phyloP scores from a whole-genome alignment of 2,888 invertebrate genomes.

The Tridacna crocea region DNA sequence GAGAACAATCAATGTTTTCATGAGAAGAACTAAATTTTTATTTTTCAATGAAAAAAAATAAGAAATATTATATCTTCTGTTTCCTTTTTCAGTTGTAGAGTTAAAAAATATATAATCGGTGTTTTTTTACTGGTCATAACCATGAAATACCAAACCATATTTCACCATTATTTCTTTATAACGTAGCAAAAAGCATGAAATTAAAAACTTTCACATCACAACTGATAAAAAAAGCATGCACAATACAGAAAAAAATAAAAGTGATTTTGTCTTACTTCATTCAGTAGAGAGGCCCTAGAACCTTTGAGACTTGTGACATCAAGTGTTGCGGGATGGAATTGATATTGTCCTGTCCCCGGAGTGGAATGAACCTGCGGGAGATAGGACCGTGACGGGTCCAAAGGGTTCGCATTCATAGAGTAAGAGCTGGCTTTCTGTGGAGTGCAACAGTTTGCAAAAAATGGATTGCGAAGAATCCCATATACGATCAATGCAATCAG shows the following conservation, averaged over 20 bases:
- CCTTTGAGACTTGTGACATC: slow-evolving; percentile 75
- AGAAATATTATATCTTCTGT: too few species aligned
- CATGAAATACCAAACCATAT: too few species aligned
- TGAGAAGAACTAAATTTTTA: too few species aligned
- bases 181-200: too few species aligned
- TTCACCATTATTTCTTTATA: too few species aligned
- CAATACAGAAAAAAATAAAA: too few species aligned
- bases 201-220: too few species aligned
- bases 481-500: slow-evolving; percentile 76
- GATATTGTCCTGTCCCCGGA: slow-evolving; percentile 56
- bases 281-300: slow-evolving; percentile 76
- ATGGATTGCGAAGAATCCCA: slow-evolving; percentile 77
- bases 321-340: slow-evolving; percentile 59
- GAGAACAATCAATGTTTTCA: too few species aligned
- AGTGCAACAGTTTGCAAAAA: slow-evolving; percentile 70
- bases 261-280: slow-evolving; percentile 69
- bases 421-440: slow-evolving; percentile 72
- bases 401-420: slow-evolving; percentile 61
- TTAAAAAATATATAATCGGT: too few species aligned
- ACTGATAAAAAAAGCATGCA: not conserved
- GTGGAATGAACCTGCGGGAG: slow-evolving; percentile 49
- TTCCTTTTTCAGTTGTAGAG: too few species aligned
- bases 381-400: slow-evolving; percentile 49
- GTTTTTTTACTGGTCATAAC: too few species aligned
- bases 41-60: too few species aligned